Base-by-base conservation (phyloP, 2,797 vertebrate species). In the Pseudochaenichthys georgianus region DNA sequence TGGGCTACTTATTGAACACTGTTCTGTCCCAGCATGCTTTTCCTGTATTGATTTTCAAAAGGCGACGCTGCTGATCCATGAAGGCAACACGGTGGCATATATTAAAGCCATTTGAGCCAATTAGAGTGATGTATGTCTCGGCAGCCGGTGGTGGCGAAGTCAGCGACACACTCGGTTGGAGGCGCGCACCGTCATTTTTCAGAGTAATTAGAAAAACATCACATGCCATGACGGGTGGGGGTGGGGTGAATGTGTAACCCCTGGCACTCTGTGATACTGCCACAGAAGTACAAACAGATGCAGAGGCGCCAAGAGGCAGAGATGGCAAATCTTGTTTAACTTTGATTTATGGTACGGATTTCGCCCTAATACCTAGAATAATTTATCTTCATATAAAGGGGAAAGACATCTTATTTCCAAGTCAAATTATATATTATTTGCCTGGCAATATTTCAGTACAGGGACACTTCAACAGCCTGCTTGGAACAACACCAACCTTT, bases 141-240 rank as follows among this genome's bases (percentile, higher is more conserved):
- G 82, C 76, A 77, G 66, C 69, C 65, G 70, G 68, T 34, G 74
- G 77, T 50, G 70, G 79, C 73, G 16, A n/a, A 67, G 88, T 81
- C 80, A 10, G 67, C 81, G 85, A 89, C 88, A 81, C 90, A 90
- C 89, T 86, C 52, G 48, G 77, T 72, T 83, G 82, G 87, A 89
- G 87, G 88, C 61, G 52, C 78, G 38, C 78, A 58, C 63, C 28
- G 42, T 92, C 77, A 89, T 93, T 92, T 94, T 87, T 93, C 89
- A 90, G 83, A 90, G 88, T 93, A 93, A 93, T 95, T 94, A 93
- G 79, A 92, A 92, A 93, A 92, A 91, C 89, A 91, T 92, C 84
- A 84, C 65, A 80, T 62, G 87, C 65, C 55, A 57, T 60, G 73
- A 73, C 73, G 73, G 60, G 70, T 43, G 62, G 43, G 78, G 70